Conservation (phyloP, 2,797 vertebrate genomes). For the Oreonectes daqikongensis region DNA sequence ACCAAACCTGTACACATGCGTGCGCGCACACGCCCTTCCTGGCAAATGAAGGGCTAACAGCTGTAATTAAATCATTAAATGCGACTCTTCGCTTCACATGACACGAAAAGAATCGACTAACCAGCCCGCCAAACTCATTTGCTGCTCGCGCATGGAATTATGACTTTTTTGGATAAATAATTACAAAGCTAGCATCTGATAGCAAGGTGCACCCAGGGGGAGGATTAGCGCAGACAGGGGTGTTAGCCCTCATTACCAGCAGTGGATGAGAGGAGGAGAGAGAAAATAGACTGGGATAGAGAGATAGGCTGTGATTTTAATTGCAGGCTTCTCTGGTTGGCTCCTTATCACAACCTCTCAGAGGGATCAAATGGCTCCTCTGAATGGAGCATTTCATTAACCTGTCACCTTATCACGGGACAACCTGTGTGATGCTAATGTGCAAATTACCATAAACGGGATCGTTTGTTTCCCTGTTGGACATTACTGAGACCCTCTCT, state of each 20-base stretch:
- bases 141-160: constrained; percentile 89
- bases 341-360: constrained; percentile 94
- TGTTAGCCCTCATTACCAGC: constrained; percentile 94
- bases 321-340: constrained; percentile 91
- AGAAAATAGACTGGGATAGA: constrained; percentile 81
- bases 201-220: constrained; percentile 85
- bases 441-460: constrained; percentile 92
- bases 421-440: constrained; percentile 93
- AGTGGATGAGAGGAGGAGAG: constrained; percentile 80
- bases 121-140: constrained; percentile 86
- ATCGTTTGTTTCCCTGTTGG: constrained; percentile 88
- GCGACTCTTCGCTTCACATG: constrained; percentile 76
- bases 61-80: constrained; percentile 99
- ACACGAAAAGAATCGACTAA: constrained; percentile 82
- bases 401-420: constrained; percentile 92
- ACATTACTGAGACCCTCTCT: constrained; percentile 73
- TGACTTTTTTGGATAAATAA: constrained; percentile 91
- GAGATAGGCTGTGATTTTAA: constrained; percentile 86
- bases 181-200: constrained; percentile 94
- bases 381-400: constrained; percentile 94
- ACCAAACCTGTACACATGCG: not conserved
- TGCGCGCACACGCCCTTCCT: constrained; percentile 55
- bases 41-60: constrained; percentile 96
- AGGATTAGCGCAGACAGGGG: constrained; percentile 86
- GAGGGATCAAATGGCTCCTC: constrained; percentile 94